Evolutionary conservation across 2,888 invertebrate species (phyloP).

Genomic region (Dryadula phaetusa): DNA sequence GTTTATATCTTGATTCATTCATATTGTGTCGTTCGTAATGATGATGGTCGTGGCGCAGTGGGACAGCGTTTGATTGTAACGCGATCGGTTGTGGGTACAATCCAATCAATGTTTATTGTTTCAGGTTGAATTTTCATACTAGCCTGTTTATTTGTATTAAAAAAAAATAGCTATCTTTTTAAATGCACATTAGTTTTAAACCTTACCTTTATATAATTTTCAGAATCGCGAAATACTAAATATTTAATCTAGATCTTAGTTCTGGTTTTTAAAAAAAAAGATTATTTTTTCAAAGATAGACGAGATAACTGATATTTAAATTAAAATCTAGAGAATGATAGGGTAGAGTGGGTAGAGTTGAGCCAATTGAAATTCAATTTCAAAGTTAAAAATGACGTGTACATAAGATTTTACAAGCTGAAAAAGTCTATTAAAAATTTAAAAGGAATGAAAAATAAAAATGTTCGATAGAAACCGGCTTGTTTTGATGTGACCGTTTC

Average conservation of each 20-base stretch:
- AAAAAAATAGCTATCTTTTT: too few relatives aligned
- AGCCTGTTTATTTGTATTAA: too few relatives aligned
- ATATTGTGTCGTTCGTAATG: neutral
- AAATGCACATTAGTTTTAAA: too few relatives aligned
- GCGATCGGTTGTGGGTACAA: too few relatives aligned
- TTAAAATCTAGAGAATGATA: slow-evolving; percentile 3
- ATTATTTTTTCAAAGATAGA: neutral
- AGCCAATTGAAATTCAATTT: slow-evolving; percentile 1
- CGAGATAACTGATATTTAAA: neutral
- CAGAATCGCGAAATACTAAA: neutral
- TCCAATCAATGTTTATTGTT: too few relatives aligned
- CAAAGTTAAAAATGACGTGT: neutral
- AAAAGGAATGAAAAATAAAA: slow-evolving; percentile 18
- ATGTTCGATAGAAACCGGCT: slow-evolving; percentile 19
- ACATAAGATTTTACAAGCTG: neutral
- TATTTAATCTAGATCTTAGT: neutral
- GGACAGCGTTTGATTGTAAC: too few relatives aligned
- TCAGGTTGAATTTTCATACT: neutral
- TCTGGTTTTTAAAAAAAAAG: neutral
- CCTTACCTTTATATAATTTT: neutral
- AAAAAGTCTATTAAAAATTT: slow-evolving; percentile 23
- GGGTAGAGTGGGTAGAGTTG: neutral
- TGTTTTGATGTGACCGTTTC: slow-evolving; percentile 32
- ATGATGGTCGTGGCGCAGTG: too few relatives aligned
- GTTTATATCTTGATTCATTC: neutral